Conservation (phyloP, 2,888 invertebrate genomes). For the Tethea ocularis region DNA sequence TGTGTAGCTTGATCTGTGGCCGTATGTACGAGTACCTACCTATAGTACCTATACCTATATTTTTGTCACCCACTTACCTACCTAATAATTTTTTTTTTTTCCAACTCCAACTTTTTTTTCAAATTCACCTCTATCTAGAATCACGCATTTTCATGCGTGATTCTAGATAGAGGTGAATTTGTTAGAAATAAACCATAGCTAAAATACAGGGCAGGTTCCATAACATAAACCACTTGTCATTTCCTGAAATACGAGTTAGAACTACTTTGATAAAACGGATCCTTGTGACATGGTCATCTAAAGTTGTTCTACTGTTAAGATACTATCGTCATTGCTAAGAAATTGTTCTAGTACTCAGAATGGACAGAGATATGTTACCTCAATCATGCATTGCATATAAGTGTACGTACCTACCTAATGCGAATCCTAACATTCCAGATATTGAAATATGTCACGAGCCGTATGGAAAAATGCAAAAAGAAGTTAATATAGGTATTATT, state of each 20-base stretch:
- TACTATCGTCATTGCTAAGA: slow-evolving; percentile 42
- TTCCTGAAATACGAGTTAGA: slow-evolving; percentile 52
- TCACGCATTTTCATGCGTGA: background rate
- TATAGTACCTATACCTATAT: no score
- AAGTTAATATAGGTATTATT: slow-evolving; percentile 2
- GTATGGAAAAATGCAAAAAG: slow-evolving; percentile 20
- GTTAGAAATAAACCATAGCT: background rate
- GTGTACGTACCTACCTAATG: no score
- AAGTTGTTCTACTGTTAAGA: slow-evolving; percentile 31
- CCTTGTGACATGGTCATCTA: slow-evolving; percentile 23
- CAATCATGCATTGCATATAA: slow-evolving; percentile 13
- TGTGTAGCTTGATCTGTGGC: no score
- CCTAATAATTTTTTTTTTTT: no score
- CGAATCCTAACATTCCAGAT: background rate
- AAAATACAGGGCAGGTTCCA: slow-evolving; percentile 9
- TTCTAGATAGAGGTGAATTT: background rate
- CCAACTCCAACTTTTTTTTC: background rate
- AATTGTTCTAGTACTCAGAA: slow-evolving; percentile 47
- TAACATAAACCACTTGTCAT: slow-evolving; percentile 19
- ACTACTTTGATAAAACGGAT: slow-evolving; percentile 32
- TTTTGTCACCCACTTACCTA: no score
- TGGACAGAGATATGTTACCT: slow-evolving; percentile 41
- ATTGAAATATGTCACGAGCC: slow-evolving; percentile 23
- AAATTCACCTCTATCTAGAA: background rate
- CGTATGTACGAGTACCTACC: no score